phyloP scores from a whole-genome alignment of 2,888 invertebrate genomes.

The Xanthorhoe spadicearia region DNA sequence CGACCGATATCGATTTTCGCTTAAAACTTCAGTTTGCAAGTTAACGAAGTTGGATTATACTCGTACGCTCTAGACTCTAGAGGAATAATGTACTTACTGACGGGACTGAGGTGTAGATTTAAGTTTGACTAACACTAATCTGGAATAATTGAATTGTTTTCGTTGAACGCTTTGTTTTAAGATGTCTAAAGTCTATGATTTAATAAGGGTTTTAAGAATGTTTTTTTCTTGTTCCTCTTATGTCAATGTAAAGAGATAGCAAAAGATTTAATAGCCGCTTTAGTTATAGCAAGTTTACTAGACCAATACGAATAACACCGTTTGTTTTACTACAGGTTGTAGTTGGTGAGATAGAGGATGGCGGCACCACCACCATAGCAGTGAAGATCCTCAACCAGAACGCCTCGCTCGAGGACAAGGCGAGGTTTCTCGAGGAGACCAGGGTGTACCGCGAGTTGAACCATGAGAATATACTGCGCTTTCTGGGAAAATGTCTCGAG shows the following conservation, averaged over 20 bases:
- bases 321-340: slow-evolving; percentile 84
- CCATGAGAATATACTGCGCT: slow-evolving; percentile 89
- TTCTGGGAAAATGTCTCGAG: slow-evolving; percentile 90
- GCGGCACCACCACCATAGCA: slow-evolving; percentile 84
- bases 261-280: no score
- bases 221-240: no score
- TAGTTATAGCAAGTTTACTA: no score
- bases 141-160: no score
- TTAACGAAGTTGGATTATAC: not conserved
- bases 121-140: not conserved
- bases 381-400: slow-evolving; percentile 92
- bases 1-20: not conserved
- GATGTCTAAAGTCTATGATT: no score
- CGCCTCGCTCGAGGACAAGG: slow-evolving; percentile 90
- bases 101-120: not conserved
- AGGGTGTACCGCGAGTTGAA: slow-evolving; percentile 88
- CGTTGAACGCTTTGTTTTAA: no score
- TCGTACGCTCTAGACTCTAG: not conserved
- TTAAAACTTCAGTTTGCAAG: not conserved
- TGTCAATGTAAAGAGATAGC: no score
- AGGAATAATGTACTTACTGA: not conserved
- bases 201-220: no score
- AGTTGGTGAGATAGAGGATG: slow-evolving; percentile 88
- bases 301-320: no score
- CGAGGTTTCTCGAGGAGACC: slow-evolving; percentile 91